Evolutionary conservation across 2,113 vertebrate genomes (phyloP).

Genomic region (Pungitius pungitius): DNA sequence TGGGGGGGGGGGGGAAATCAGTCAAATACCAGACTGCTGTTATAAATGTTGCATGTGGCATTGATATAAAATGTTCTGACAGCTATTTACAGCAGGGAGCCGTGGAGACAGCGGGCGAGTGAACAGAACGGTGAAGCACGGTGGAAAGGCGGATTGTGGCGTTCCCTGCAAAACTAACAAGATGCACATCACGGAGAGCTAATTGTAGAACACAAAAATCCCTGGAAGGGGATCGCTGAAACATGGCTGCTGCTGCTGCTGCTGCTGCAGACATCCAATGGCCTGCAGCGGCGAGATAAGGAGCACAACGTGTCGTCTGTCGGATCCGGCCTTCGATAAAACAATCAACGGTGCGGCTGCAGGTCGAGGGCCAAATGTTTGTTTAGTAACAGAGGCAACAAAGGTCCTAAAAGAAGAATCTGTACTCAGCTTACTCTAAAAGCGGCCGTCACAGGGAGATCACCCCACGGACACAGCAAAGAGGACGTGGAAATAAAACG

Average conservation of each 20-base stretch:
- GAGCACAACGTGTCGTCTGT: background rate
- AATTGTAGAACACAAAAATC: constrained; percentile 21
- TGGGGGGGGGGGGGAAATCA: background rate
- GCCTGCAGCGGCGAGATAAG: constrained; percentile 39
- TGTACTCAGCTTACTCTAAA: background rate
- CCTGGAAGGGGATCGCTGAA: background rate
- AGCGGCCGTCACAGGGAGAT: background rate
- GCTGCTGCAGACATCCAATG: background rate
- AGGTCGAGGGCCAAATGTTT: background rate
- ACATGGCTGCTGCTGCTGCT: background rate
- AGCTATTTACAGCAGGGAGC: constrained; percentile 26
- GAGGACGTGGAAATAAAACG: background rate
- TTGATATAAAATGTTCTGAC: constrained; percentile 37
- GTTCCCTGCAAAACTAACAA: background rate
- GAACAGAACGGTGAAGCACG: background rate
- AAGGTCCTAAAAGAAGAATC: background rate
- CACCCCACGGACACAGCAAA: background rate
- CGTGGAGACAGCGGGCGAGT: constrained; percentile 3
- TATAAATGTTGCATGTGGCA: constrained; percentile 15
- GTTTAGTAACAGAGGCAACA: background rate
- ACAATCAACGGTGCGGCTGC: background rate
- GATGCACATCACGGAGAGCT: constrained; percentile 19
- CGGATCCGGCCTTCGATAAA: background rate
- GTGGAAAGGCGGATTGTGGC: background rate
- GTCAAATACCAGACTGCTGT: constrained; percentile 8